Base-by-base conservation (phyloP, 2,797 vertebrate species). In the Taenioides sp. region DNA sequence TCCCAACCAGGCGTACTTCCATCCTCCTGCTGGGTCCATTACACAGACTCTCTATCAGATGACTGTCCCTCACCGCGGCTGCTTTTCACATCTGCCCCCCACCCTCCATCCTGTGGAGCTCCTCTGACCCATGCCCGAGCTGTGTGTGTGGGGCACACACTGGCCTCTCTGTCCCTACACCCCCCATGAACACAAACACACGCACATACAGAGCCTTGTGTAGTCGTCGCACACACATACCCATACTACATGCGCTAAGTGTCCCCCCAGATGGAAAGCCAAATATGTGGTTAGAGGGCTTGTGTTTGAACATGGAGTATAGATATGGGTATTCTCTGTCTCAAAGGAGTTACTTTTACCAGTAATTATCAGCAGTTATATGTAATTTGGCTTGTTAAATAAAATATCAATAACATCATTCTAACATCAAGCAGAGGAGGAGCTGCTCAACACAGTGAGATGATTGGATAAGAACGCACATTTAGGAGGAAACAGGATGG, bases 101-200 rank as follows among this genome's bases (percentile, higher is more conserved):
- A 80, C 75, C 34, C 34, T 9, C 80, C 85, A 88, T 86, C 86
- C 84, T 78, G 74, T 82, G 79, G 76, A 80, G 60, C 71, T 71
- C 76, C 78, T 87, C 66, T 89, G 91, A 91, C 87, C 87, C 87
- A 72, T 84, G 72, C 52, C 79, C 55, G 65, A 73, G 71, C 65
- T 73, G 73, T 61, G 72, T 76, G 73, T 77, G 68, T 84, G 77
- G 79, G 81, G 83, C 70, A 86, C 78, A 85, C 78, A 77, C 66
- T 80, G 76, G 71, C 76, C 74, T 84, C 73, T 81, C 60, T 81
- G 70, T 84, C 80, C 75, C 81, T 65, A 69, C 77, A 64, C 79
- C 82, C 79, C 82, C 82, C 70, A 65, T 75, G 82, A 84, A 87
- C 85, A 77, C 78, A 81, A 89, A 80, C 78, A 80, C 83, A 87